A percentile compares a stretch with the other conserved stretches of the same genome.
Conservation (phyloP, 2,888 invertebrate genomes). For the Achlya flavicornis region DNA sequence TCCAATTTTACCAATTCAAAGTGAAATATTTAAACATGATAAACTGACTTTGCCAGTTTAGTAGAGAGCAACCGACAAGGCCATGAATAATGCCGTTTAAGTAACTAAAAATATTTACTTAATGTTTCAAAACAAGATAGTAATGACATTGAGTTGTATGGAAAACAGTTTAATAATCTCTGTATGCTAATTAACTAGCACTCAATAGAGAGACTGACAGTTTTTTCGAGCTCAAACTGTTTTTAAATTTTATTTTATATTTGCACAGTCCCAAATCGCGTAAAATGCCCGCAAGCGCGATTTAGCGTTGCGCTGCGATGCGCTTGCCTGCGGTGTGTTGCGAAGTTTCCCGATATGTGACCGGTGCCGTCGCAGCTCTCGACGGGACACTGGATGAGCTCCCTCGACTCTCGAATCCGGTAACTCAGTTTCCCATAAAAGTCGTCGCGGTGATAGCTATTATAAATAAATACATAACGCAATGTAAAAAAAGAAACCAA, state of each 20-base stretch:
- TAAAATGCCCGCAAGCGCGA: constrained; percentile 75
- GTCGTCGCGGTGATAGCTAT: constrained; percentile 72
- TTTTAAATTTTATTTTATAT: background rate
- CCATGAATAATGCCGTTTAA: constrained; percentile 8
- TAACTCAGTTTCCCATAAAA: constrained; percentile 70
- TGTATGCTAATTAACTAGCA: background rate
- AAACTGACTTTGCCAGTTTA: background rate
- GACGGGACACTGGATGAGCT: constrained; percentile 92
- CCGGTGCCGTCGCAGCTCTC: constrained; percentile 93
- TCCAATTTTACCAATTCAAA: background rate
- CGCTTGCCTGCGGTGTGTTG: constrained; percentile 93
- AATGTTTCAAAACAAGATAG: constrained; percentile 13
- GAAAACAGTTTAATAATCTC: background rate
- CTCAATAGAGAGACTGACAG: background rate
- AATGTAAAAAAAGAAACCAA: constrained; percentile 39
- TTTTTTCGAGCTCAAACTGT: background rate
- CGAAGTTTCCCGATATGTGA: constrained; percentile 95
- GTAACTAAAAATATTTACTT: constrained; percentile 8
- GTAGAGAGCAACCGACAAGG: background rate
- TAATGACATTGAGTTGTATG: constrained; percentile 11
- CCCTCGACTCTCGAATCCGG: constrained; percentile 87
- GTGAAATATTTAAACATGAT: background rate
- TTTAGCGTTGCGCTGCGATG: constrained; percentile 19
- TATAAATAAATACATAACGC: constrained; percentile 56
- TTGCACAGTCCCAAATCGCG: constrained; percentile 1